A percentile compares a stretch with the other conserved stretches of the same genome.
Conservation (phyloP, 2,888 invertebrate genomes). For the Belgica antarctica region DNA sequence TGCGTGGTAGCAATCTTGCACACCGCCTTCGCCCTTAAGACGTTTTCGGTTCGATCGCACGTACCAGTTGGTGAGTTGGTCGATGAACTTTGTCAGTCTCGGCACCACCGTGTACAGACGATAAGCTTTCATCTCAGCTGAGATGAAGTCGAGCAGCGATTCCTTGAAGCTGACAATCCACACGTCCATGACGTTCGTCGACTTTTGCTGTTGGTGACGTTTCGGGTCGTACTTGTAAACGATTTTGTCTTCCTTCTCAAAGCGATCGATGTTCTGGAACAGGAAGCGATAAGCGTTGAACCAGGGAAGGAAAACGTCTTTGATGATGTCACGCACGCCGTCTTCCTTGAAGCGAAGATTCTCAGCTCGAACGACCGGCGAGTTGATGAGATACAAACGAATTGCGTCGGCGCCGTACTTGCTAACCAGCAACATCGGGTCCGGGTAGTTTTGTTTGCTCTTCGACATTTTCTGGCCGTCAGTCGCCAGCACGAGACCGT, state of each 20-base stretch:
- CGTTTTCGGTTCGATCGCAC: slow-evolving; percentile 94
- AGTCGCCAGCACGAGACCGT: slow-evolving; percentile 90
- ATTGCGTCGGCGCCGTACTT: slow-evolving; percentile 98
- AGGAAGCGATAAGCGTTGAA: slow-evolving; percentile 90
- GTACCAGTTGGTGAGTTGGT: slow-evolving; percentile 98
- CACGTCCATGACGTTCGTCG: slow-evolving; percentile 86
- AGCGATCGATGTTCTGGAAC: slow-evolving; percentile 86
- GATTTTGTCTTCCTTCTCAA: slow-evolving; percentile 65
- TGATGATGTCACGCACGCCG: slow-evolving; percentile 92
- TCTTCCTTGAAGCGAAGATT: slow-evolving; percentile 95
- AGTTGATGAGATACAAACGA: slow-evolving; percentile 92
- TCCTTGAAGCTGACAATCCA: slow-evolving; percentile 98
- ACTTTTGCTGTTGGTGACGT: slow-evolving; percentile 48
- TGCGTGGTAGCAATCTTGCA: slow-evolving; percentile 77
- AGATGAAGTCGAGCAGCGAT: slow-evolving; percentile 81
- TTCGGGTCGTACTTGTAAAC: slow-evolving; percentile 61
- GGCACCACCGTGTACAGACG: slow-evolving; percentile 94
- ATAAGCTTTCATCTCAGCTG: slow-evolving; percentile 91
- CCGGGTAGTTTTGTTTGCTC: slow-evolving; percentile 97
- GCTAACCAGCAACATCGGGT: slow-evolving; percentile 84
- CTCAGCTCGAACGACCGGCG: slow-evolving; percentile 96
- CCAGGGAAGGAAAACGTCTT: slow-evolving; percentile 98
- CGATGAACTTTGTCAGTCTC: slow-evolving; percentile 89
- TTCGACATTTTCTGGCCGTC: slow-evolving; percentile 99
- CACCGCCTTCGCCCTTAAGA: slow-evolving; percentile 86